A percentile compares a stretch with the other conserved stretches of the same genome.
Conservation (phyloP, 2,888 invertebrate species). For the Leptinotarsa peninsularis region DNA sequence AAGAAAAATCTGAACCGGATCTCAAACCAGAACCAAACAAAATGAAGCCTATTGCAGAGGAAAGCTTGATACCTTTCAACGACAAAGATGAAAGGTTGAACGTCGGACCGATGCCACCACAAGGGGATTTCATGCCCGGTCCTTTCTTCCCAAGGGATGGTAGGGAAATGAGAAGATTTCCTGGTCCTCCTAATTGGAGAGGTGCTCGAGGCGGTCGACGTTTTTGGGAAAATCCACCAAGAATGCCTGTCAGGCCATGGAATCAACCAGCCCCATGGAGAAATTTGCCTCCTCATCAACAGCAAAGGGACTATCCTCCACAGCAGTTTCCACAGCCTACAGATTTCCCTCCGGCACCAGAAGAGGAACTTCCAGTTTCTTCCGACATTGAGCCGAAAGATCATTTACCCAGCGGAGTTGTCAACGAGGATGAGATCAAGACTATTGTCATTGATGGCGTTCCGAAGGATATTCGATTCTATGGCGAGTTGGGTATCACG, state of each 20-base stretch:
- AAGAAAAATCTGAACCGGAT: conserved; percentile 49
- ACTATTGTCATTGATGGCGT: conserved; percentile 86
- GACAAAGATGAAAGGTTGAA: conserved; percentile 52
- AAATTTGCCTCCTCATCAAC: conserved; percentile 49
- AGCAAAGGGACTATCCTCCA: conserved; percentile 36
- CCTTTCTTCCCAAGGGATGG: conserved; percentile 33
- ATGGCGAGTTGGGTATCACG: conserved; percentile 86
- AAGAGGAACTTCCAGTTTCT: conserved; percentile 17
- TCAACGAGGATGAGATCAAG: conserved; percentile 78
- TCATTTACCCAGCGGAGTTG: conserved; percentile 52
- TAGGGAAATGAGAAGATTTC: conserved; percentile 36
- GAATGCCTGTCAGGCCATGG: conserved; percentile 37
- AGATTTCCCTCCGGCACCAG: background rate
- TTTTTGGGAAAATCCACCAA: conserved; percentile 38
- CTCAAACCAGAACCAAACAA: conserved; percentile 24
- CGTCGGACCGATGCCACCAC: conserved; percentile 26
- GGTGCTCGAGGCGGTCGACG: conserved; percentile 65
- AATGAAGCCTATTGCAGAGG: conserved; percentile 33
- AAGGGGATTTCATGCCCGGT: conserved; percentile 25
- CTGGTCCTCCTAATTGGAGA: conserved; percentile 38
- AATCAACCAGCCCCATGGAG: conserved; percentile 36
- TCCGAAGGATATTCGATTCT: conserved; percentile 85
- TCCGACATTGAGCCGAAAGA: conserved; percentile 6
- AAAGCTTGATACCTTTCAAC: conserved; percentile 46
- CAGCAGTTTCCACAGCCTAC: conserved; percentile 15